Base-by-base conservation (phyloP, 2,888 invertebrate genomes). In the Coleophora flavipennella region DNA sequence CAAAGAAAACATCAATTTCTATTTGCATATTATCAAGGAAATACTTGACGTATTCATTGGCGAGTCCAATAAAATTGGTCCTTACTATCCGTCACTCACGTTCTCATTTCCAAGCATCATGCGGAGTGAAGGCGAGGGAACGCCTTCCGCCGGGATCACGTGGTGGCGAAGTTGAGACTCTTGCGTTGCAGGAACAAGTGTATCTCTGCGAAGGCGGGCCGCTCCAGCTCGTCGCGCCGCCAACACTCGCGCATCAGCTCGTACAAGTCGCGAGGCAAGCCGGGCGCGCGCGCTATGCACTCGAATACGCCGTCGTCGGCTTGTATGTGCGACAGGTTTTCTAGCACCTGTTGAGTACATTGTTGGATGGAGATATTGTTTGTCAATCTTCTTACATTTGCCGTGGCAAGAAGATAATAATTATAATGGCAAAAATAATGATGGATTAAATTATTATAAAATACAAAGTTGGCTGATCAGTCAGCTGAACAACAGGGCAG, bases 221-320 rank as follows among this genome's bases (percentile, higher is more conserved):
- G 81, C 49, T 91, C 90, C 36, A 79, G 71, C 42, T 92, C 92
- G 56, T 91, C 90, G 31, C 92, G 85, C 44, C 91, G 89, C 95
- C 95, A 95, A 70, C 95, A 96, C 62, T 93, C 93, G 48, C 89
- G 76, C 92, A 95, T 93, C 52, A 95, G 83, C 59, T 94, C 93
- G 83, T 92, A 92, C 48, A 95, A 88, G 75, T 95, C 94, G 62
- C 92, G 91, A 34, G 92, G 91, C 48, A 91, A 91, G 56, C 88
- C 88, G 13, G 87, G 76, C 9, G 92, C 90, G 46, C 91, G 89
- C 26, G 90, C 88, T 37, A 94, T 83, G 59, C 79, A 78, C 57
- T 86, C 86, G 77, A 87, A 90, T 45, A 84, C 60, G 7, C 86
- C 88, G 53, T 89, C 87, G 62, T 88, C 87, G 38, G 87, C 86